Evolutionary conservation across 2,797 vertebrate species (phyloP).

Genomic region (Mycteria americana): DNA sequence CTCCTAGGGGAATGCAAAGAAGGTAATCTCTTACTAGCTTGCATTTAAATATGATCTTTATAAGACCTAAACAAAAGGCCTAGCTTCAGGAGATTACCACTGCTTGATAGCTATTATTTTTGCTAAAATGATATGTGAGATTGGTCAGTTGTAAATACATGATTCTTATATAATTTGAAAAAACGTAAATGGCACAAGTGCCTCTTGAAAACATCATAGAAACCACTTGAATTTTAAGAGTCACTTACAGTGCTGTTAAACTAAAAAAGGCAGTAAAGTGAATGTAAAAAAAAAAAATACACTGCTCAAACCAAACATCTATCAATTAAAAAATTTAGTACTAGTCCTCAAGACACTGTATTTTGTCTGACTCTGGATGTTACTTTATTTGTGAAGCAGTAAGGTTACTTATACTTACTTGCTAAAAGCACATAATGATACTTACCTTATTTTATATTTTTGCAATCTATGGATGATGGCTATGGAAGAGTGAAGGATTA

Average conservation of each 20-base stretch:
- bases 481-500: not conserved
- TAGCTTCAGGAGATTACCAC: not conserved
- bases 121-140: not conserved
- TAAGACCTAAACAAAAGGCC: not conserved
- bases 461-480: not conserved
- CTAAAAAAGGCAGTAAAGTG: not conserved
- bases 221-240: slow-evolving; percentile 9
- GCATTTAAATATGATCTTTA: not conserved
- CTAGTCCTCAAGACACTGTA: not conserved
- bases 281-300: not conserved
- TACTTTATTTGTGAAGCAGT: not conserved
- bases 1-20: not conserved
- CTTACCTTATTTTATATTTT: not conserved
- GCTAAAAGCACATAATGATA: not conserved
- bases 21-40: not conserved
- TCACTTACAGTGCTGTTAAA: not conserved
- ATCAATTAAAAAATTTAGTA: not conserved
- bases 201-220: not conserved
- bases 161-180: not conserved
- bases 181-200: not conserved
- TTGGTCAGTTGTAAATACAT: not conserved
- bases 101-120: not conserved
- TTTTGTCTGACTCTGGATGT: not conserved
- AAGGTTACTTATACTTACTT: not conserved
- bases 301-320: not conserved